Evolutionary conservation across 1,140 invertebrate genomes (phyloP).

Genomic region (Cotesia glomerata): DNA sequence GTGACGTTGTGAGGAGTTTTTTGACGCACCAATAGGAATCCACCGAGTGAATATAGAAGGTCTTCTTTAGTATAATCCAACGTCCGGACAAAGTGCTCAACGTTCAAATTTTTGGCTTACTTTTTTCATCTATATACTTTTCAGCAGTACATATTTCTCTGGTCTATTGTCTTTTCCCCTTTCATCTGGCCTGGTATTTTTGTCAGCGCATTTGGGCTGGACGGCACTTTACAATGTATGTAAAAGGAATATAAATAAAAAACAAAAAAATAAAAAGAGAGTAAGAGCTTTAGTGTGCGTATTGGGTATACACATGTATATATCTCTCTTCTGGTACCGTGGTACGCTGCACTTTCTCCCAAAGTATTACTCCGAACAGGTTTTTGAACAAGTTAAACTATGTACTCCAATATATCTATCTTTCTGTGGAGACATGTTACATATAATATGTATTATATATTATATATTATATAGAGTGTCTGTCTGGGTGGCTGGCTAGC

Average conservation of each 20-base stretch:
- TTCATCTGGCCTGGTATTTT: conserved; percentile 17
- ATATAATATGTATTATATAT: too few relatives aligned
- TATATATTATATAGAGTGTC: not conserved
- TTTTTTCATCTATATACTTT: not conserved
- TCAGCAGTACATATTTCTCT: not conserved
- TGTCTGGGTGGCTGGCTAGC: too few relatives aligned
- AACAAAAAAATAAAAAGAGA: not conserved
- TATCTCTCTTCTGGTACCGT: too few relatives aligned
- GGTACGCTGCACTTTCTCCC: not conserved
- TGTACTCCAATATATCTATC: not conserved
- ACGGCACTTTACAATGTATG: conserved; percentile 13
- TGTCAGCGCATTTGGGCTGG: conserved; percentile 9
- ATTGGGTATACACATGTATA: not conserved
- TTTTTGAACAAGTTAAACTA: conserved; percentile 10
- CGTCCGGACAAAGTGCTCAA: conserved; percentile 19
- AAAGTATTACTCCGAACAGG: not conserved
- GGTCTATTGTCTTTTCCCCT: not conserved
- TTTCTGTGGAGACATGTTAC: not conserved
- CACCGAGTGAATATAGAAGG: not conserved
- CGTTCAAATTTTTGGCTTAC: conserved; percentile 3
- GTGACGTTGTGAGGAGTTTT: not conserved
- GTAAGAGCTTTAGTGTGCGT: not conserved
- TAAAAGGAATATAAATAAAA: not conserved
- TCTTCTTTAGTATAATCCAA: conserved; percentile 18
- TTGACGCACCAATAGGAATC: not conserved